Evolutionary conservation across 2,797 vertebrate genomes (phyloP).

Genomic region (Pogonophryne albipinna): DNA sequence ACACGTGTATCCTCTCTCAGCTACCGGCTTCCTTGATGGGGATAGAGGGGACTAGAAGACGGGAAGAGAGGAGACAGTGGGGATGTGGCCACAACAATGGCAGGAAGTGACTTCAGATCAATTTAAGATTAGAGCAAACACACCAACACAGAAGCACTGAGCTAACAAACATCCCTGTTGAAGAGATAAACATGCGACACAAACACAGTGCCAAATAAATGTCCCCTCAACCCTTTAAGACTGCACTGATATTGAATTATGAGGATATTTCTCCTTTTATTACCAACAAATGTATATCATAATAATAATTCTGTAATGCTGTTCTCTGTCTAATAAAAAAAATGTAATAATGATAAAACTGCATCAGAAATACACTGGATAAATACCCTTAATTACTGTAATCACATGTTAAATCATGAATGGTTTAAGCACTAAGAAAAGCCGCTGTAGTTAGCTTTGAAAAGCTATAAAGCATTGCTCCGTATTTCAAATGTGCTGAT

Average conservation of each 20-base stretch:
- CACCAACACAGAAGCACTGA: conserved; percentile 51
- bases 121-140: conserved; percentile 74
- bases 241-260: neutral
- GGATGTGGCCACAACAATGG: conserved; percentile 84
- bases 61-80: conserved; percentile 84
- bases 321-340: neutral
- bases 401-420: conserved; percentile 23
- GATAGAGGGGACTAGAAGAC: conserved; percentile 72
- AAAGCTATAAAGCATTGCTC: neutral
- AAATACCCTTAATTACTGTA: conserved; percentile 15
- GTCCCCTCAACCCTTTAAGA: neutral
- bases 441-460: conserved; percentile 19
- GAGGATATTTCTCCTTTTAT: neutral
- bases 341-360: neutral
- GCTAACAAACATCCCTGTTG: conserved; percentile 70
- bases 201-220: conserved; percentile 43
- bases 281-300: neutral
- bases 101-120: conserved; percentile 84
- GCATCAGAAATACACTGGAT: neutral
- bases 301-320: neutral
- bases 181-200: conserved; percentile 72
- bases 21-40: conserved; percentile 71
- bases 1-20: conserved; percentile 67
- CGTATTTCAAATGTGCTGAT: conserved; percentile 16
- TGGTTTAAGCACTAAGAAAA: conserved; percentile 18